phyloP scores from a whole-genome alignment of 1,140 invertebrate genomes.

The Meloidogyne floridensis region DNA sequence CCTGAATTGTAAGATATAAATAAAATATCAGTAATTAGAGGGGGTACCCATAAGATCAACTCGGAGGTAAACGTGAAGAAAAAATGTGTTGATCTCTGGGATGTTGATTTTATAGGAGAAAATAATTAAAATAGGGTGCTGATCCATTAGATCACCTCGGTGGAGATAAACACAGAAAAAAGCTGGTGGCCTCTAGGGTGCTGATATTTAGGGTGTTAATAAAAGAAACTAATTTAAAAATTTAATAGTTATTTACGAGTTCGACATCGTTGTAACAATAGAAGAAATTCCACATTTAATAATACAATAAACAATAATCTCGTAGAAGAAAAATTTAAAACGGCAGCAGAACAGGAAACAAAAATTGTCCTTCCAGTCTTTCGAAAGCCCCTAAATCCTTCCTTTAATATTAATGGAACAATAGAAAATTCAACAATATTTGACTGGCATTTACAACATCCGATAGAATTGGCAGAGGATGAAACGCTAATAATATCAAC shows the following conservation, averaged over 20 bases:
- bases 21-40: too few relatives aligned
- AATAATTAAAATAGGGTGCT: too few relatives aligned
- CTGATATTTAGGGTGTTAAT: not conserved
- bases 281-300: not conserved
- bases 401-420: not conserved
- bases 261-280: not conserved
- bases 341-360: not conserved
- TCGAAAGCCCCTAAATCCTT: not conserved
- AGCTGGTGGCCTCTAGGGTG: too few relatives aligned
- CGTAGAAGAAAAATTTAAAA: not conserved
- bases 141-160: too few relatives aligned
- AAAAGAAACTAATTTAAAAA: not conserved
- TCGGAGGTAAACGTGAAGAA: too few relatives aligned
- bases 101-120: too few relatives aligned
- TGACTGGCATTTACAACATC: not conserved
- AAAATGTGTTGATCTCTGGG: too few relatives aligned
- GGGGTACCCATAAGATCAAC: too few relatives aligned
- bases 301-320: not conserved
- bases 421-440: not conserved
- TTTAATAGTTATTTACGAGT: not conserved
- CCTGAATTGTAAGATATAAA: not conserved
- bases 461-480: not conserved
- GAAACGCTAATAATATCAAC: not conserved
- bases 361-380: slow-evolving; percentile 5
- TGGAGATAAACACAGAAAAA: too few relatives aligned